phyloP scores from a whole-genome alignment of 2,888 invertebrate genomes.

The Drosophila fungiperda region DNA sequence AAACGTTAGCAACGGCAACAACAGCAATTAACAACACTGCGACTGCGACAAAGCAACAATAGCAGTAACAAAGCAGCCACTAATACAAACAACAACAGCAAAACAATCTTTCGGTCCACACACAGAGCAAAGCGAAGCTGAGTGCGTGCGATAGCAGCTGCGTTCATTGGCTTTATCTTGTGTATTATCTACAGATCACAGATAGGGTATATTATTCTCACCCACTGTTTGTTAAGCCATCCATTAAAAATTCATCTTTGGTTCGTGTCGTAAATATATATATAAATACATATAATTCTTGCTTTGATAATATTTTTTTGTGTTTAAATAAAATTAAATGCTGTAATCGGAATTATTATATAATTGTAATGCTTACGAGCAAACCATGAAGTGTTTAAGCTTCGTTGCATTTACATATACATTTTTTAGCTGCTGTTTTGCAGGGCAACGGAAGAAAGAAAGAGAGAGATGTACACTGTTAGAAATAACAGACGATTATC shows the following conservation, averaged over 20 bases:
- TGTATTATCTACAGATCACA: slow-evolving; percentile 18
- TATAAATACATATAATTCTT: not conserved
- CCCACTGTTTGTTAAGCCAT: slow-evolving; percentile 8
- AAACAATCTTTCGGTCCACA: slow-evolving; percentile 22
- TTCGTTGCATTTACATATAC: not conserved
- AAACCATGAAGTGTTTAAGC: slow-evolving; percentile 9
- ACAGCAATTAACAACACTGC: slow-evolving; percentile 57
- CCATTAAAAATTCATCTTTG: not conserved
- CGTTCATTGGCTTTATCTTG: slow-evolving; percentile 70
- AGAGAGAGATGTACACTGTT: slow-evolving; percentile 11
- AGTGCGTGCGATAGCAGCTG: slow-evolving; percentile 51
- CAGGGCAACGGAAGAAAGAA: slow-evolving; percentile 1
- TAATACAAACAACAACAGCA: slow-evolving; percentile 1
- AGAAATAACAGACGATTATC: not conserved
- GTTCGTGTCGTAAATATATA: not conserved
- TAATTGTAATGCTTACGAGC: not conserved
- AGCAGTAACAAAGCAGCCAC: slow-evolving; percentile 21
- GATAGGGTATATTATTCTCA: slow-evolving; percentile 8
- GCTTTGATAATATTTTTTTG: not conserved
- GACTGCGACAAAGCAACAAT: slow-evolving; percentile 28
- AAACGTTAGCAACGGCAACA: slow-evolving; percentile 32
- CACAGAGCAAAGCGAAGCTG: slow-evolving; percentile 4
- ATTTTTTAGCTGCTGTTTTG: slow-evolving; percentile 13
- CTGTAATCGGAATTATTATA: not conserved
- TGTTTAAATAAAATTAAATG: not conserved